phyloP scores from a whole-genome alignment of 37 sponge, comb jelly and placozoan species.

The Agelas oroides region DNA sequence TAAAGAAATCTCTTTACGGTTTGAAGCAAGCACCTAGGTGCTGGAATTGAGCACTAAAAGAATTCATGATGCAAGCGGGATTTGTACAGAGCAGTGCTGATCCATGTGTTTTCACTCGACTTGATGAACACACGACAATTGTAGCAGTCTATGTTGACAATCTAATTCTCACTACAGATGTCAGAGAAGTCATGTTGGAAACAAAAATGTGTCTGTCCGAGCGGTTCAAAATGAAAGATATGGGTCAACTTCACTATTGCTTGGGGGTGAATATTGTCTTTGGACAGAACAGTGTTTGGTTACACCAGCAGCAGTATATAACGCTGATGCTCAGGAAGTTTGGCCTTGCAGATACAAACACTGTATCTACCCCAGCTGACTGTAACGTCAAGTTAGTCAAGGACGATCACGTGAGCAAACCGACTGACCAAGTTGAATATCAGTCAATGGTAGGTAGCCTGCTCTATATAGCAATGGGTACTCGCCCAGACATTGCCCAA shows the following conservation, averaged over 20 bases:
- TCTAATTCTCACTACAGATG: constrained; percentile 28
- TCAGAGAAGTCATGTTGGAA: constrained; percentile 37
- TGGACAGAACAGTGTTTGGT: constrained; percentile 22
- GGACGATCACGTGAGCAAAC: constrained; percentile 67
- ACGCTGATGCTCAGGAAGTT: constrained; percentile 33
- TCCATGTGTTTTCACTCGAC: constrained; percentile 41
- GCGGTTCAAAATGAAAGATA: constrained; percentile 63
- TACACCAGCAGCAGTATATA: constrained; percentile 59
- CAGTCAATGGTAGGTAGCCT: constrained; percentile 77
- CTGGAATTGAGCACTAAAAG: constrained; percentile 21
- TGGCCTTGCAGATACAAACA: constrained; percentile 50
- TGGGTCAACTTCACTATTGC: constrained; percentile 63
- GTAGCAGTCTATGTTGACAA: constrained; percentile 67
- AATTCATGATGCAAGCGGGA: constrained; percentile 8
- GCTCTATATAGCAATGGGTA: constrained; percentile 37
- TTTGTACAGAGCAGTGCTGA: constrained; percentile 47
- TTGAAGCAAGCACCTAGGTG: constrained; percentile 56
- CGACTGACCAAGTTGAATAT: constrained; percentile 34
- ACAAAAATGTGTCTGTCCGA: constrained; percentile 16
- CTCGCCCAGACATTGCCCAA: constrained; percentile 61
- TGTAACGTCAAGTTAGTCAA: constrained; percentile 34
- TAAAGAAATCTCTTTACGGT: constrained; percentile 46
- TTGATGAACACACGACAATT: constrained; percentile 1
- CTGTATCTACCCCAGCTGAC: constrained; percentile 51
- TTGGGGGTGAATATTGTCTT: constrained; percentile 37